A percentile compares a stretch with the other conserved stretches of the same genome.
Conservation (phyloP, 2,888 invertebrate species). For the Camponotus fellah region DNA sequence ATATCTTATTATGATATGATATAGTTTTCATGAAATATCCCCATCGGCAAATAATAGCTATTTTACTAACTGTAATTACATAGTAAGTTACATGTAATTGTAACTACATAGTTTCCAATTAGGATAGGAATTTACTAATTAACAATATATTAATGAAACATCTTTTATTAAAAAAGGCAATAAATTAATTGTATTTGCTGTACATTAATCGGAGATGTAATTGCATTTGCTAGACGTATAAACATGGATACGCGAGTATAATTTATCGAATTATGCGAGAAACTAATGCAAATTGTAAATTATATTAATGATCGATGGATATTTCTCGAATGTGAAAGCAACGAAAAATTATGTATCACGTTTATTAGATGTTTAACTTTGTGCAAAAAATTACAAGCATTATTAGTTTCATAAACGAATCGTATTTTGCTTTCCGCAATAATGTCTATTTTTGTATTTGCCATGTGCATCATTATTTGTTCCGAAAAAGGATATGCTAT, state of each 20-base stretch:
- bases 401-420: background rate
- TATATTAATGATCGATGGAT: background rate
- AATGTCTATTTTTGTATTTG: slow-evolving; percentile 1
- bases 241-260: background rate
- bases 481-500: background rate
- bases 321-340: background rate
- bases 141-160: background rate
- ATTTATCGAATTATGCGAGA: background rate
- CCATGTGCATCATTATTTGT: background rate
- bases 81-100: background rate
- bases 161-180: background rate
- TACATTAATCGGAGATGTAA: background rate
- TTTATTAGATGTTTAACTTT: slow-evolving; percentile 3
- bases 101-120: background rate
- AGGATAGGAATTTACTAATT: background rate
- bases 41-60: background rate
- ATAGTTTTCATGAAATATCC: background rate
- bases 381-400: background rate
- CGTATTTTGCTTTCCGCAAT: background rate
- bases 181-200: background rate
- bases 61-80: background rate
- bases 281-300: background rate
- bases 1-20: background rate
- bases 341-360: background rate
- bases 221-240: background rate